These are phyloP conservation scores for Cabera pusaria DNA, from an alignment of 2,888 invertebrate genomes.

Conservation along the genomic window DNA sequence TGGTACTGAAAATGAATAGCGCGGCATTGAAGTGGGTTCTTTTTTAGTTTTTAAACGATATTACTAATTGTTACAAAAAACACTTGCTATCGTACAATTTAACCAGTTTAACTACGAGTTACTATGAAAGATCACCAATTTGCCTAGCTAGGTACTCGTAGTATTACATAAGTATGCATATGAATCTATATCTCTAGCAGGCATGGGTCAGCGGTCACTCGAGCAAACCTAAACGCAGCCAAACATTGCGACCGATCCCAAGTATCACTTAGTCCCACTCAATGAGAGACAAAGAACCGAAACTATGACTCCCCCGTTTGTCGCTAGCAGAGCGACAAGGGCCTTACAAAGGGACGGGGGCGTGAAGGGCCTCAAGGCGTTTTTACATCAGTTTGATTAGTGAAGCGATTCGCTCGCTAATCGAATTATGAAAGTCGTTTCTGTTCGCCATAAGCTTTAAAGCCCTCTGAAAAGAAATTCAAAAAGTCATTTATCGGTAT, in stretches of 20 bases:
- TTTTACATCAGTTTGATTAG: conserved; percentile 40
- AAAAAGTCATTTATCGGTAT: conserved; percentile 17
- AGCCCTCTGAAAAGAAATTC: conserved; percentile 21
- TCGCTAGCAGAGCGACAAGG: conserved; percentile 10
- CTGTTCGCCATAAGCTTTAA: conserved; percentile 15
- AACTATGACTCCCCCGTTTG: conserved; percentile 9
- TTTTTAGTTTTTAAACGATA: too few species aligned
- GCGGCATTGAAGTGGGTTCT: too few species aligned
- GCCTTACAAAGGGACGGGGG: conserved; percentile 29
- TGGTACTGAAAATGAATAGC: too few species aligned
- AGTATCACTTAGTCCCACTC: conserved; percentile 13
- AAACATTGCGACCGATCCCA: not conserved
- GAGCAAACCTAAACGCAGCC: not conserved
- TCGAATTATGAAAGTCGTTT: conserved; percentile 34
- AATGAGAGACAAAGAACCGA: conserved; percentile 2
- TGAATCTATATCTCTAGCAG: too few species aligned
- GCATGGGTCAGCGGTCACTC: too few species aligned
- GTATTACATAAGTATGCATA: too few species aligned
- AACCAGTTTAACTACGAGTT: too few species aligned
- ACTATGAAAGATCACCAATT: too few species aligned
- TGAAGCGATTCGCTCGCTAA: conserved; percentile 31
- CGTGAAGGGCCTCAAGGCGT: conserved; percentile 46
- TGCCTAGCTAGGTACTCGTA: too few species aligned
- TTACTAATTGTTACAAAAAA: too few species aligned
- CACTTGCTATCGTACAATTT: too few species aligned